Base-by-base conservation (phyloP, 2,888 invertebrate species). In the Oscheius sp. region DNA sequence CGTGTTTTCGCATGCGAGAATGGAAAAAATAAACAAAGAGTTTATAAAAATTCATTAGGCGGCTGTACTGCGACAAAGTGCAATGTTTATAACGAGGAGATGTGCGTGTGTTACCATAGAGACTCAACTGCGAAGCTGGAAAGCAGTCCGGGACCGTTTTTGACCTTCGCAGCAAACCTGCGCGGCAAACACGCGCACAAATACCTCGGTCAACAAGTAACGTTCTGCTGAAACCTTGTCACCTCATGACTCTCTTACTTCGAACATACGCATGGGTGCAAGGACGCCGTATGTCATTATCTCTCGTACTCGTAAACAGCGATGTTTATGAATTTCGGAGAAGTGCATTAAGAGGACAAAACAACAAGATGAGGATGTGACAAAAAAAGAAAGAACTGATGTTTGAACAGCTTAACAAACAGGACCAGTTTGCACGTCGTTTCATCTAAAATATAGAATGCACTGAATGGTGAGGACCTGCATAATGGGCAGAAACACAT, bases 331-430 rank as follows among this genome's bases (percentile, higher is more conserved):
- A 42, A 42, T 42, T 42, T 42, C 42, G 42, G 42, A 42, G 7
- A 42, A 42, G 42, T 42, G 42, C 42, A 42, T 53, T 21, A 11
- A 29, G 53, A 29, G 53, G 53, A 13, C 37, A 33, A 60, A 60
- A 37, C n/a, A 37, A 37, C 53, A 53, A 11, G 53, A 53, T 9
- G 50, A 9, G 9, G 13, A 21, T 9, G 0, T 13, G 11, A 53
- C n/a, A 11, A 53, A 53, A 53, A 29, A 29, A 53, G 63, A 63
- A 63, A 48, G 58, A 58, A 29, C n/a, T 53, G 63, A 48, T 7
- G 63, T 63, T 63, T 63, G 63, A 48, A 11, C 63, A 63, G 63
- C 63, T 63, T 33, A 48, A 63, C 63, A 63, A 63, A 63, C 63
- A 63, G 21, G 48, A 63, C 63, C 63, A 47, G 63, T 63, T 63